Percentiles rank a stretch among this genome's conserved stretches.
These are phyloP conservation scores for Solenopsis invicta DNA, from an alignment of 1,140 invertebrate genomes.

Conservation along the genomic window DNA sequence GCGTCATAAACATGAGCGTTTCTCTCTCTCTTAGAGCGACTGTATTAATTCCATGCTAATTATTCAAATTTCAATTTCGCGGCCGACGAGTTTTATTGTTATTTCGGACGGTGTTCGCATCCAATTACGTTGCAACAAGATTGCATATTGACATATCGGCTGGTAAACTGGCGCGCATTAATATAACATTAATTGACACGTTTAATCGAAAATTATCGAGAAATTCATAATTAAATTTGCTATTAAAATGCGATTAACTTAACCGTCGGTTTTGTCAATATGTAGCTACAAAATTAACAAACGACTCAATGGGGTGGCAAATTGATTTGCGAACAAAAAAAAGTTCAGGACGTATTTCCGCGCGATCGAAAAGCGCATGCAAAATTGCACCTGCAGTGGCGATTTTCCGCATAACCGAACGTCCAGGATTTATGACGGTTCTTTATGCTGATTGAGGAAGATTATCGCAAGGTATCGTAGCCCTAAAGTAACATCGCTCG, in stretches of 20 bases:
- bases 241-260: conserved; percentile 47
- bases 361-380: neutral
- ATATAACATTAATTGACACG: conserved; percentile 59
- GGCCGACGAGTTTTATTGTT: conserved; percentile 52
- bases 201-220: conserved; percentile 66
- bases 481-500: conserved; percentile 13
- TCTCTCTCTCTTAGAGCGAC: conserved; percentile 3
- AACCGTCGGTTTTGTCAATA: conserved; percentile 30
- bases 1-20: conserved; percentile 3
- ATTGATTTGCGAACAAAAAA: neutral
- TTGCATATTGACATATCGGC: conserved; percentile 51
- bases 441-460: neutral
- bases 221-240: conserved; percentile 58
- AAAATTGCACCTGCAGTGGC: neutral
- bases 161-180: conserved; percentile 37
- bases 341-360: neutral
- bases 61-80: conserved; percentile 58
- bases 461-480: neutral
- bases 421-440: neutral
- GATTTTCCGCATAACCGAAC: neutral
- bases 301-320: conserved; percentile 11
- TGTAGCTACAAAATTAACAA: conserved; percentile 23
- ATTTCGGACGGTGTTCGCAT: conserved; percentile 33
- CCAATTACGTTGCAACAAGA: conserved; percentile 56
- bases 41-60: conserved; percentile 53